These are phyloP conservation scores for Rhabdophis nuchalis DNA, from an alignment of 2,797 vertebrate genomes.

Conservation along the genomic window DNA sequence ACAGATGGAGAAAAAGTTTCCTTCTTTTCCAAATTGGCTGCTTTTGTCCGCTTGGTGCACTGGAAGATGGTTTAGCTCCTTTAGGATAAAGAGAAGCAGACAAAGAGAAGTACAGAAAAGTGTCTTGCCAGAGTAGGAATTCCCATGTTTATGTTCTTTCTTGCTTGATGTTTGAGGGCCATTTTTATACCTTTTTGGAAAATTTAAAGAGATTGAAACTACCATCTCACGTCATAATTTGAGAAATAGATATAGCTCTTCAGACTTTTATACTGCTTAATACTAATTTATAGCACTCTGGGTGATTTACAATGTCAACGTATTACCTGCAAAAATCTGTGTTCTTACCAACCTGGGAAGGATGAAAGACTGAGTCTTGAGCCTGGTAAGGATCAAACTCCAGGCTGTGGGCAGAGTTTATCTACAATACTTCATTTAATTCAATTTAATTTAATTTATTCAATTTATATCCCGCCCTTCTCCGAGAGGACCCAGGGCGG, in stretches of 20 bases:
- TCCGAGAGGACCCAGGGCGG: too few relatives aligned
- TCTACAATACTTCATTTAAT: neutral
- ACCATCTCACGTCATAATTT: neutral
- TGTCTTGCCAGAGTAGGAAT: neutral
- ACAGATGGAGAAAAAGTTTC: neutral
- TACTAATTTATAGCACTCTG: neutral
- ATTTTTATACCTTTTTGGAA: neutral
- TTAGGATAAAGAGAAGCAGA: neutral
- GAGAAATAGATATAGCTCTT: neutral
- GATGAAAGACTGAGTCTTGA: neutral
- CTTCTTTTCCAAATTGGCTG: neutral
- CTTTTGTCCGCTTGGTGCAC: neutral
- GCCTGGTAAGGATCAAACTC: neutral
- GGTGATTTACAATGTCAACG: neutral
- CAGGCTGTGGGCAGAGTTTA: neutral
- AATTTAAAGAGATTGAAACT: neutral
- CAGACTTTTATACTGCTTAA: neutral
- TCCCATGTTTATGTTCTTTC: neutral
- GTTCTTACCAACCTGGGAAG: neutral
- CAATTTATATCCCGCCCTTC: too few relatives aligned
- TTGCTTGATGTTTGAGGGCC: neutral
- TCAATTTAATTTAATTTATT: too few relatives aligned
- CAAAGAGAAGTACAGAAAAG: neutral
- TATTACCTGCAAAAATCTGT: neutral
- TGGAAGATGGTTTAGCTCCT: neutral